A percentile compares a stretch with the other conserved stretches of the same genome.
phyloP scores from a whole-genome alignment of 2,113 vertebrate species.

The Neofelis nebulosa region DNA sequence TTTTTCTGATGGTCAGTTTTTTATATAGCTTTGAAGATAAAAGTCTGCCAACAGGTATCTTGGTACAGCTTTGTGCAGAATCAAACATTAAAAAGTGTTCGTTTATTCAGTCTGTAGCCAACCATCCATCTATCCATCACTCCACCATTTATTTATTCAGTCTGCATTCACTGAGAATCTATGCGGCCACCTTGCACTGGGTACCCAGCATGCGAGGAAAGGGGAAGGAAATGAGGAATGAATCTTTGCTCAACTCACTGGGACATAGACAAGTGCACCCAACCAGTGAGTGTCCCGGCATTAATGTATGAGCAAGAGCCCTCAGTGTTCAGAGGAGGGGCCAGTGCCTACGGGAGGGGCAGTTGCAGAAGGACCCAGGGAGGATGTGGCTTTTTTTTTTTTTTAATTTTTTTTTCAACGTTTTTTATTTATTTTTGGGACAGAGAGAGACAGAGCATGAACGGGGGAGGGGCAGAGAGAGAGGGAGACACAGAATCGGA shows the following conservation, averaged over 20 bases:
- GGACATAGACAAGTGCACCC: neutral
- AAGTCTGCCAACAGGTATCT: neutral
- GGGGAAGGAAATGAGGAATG: neutral
- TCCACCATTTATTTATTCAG: neutral
- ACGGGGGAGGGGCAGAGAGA: too few species aligned
- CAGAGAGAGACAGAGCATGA: too few species aligned
- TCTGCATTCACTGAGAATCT: neutral
- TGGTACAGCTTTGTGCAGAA: neutral
- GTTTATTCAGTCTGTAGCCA: neutral
- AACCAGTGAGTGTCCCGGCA: fast-evolving
- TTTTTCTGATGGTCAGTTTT: neutral
- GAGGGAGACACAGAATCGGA: too few species aligned
- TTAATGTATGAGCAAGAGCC: neutral
- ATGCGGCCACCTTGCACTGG: neutral
- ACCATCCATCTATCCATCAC: neutral
- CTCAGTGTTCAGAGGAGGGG: neutral
- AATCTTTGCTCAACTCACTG: neutral
- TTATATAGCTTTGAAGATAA: neutral
- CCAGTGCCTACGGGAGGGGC: neutral
- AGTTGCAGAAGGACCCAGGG: neutral
- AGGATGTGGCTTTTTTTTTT: neutral
- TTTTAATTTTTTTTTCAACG: too few species aligned
- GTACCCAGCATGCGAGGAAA: neutral
- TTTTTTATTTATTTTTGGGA: too few species aligned
- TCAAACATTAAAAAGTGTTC: neutral